These are phyloP conservation scores for Cryptoprocta ferox DNA, from an alignment of 2,797 vertebrate genomes.

Conservation along the genomic window DNA sequence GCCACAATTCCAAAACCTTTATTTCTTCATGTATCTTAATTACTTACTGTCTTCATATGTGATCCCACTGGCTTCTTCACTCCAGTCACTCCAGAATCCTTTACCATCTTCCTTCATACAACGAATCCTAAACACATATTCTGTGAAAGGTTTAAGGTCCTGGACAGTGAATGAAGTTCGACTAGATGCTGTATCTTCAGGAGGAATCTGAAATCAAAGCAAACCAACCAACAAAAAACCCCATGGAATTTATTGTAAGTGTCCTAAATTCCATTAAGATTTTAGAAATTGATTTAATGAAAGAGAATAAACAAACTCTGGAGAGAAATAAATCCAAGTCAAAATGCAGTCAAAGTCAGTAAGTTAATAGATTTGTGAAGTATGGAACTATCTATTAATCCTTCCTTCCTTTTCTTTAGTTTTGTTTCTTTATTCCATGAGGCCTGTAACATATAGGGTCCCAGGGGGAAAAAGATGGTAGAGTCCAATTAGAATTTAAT, in stretches of 20 bases:
- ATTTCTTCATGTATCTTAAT: not conserved
- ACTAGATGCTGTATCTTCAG: slow-evolving; percentile 81
- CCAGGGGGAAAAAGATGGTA: not conserved
- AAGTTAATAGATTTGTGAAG: not conserved
- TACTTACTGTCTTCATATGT: slow-evolving; percentile 93
- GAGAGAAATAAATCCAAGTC: slow-evolving; percentile 19
- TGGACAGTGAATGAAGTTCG: slow-evolving; percentile 92
- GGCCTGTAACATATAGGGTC: not conserved
- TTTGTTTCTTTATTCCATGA: not conserved
- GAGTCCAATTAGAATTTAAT: not conserved
- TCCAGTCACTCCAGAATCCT: slow-evolving; percentile 96
- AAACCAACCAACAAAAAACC: not conserved
- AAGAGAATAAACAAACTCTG: not conserved
- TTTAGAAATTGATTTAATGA: not conserved
- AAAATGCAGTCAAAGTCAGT: not conserved
- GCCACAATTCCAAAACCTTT: not conserved
- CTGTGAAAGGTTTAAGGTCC: slow-evolving; percentile 89
- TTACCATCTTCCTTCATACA: slow-evolving; percentile 84
- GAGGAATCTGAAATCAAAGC: slow-evolving; percentile 88
- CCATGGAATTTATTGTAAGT: not conserved
- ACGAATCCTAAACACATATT: slow-evolving; percentile 90
- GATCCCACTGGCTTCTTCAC: slow-evolving; percentile 82
- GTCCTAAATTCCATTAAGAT: not conserved
- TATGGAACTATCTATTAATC: not conserved
- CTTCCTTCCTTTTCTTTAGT: not conserved